A percentile compares a stretch with the other conserved stretches of the same genome.
phyloP scores from a whole-genome alignment of 53 echinoderm and acorn worm genomes.

The Astropecten irregularis region DNA sequence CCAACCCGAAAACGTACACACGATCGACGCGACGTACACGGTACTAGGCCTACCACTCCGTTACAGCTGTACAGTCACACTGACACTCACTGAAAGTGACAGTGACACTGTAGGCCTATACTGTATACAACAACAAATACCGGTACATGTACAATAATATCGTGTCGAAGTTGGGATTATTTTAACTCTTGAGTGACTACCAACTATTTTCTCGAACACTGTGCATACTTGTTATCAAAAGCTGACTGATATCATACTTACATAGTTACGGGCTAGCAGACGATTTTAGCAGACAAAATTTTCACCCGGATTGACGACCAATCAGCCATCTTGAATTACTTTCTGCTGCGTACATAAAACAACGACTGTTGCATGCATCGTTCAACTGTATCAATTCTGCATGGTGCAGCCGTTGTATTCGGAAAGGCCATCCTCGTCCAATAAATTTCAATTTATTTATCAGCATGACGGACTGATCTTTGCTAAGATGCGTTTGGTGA shows the following conservation, averaged over 20 bases:
- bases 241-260: background rate
- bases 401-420: no score
- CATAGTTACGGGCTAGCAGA: background rate
- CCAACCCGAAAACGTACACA: background rate
- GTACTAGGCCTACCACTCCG: no score
- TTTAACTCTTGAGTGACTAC: background rate
- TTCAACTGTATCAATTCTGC: no score
- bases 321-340: slow-evolving; percentile 28
- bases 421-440: no score
- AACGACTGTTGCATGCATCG: background rate
- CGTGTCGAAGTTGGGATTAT: background rate
- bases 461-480: no score
- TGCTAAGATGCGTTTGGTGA: no score
- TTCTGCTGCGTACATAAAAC: background rate
- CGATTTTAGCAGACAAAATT: background rate
- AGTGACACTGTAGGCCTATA: background rate
- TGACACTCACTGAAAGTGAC: no score
- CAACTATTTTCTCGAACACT: background rate
- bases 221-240: background rate
- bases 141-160: background rate
- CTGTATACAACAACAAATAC: background rate
- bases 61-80: no score
- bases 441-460: no score
- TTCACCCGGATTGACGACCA: background rate
- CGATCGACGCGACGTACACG: no score